phyloP scores from a whole-genome alignment of 2,888 invertebrate species.

The Adineta ricciae region DNA sequence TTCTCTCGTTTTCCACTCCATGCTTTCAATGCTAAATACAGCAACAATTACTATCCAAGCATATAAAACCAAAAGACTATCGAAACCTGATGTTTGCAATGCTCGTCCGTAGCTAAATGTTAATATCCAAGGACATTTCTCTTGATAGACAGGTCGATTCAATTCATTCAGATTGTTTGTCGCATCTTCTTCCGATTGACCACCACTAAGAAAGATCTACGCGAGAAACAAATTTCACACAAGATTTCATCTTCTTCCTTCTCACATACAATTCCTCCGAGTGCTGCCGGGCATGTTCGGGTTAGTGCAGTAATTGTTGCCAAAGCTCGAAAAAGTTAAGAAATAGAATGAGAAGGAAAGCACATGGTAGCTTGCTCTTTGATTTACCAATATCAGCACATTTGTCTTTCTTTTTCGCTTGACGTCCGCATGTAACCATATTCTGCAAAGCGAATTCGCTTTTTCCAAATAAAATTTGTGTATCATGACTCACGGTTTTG shows the following conservation, averaged over 20 bases:
- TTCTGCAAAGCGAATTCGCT: conserved; percentile 56
- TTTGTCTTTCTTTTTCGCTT: conserved; percentile 60
- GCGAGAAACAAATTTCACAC: background rate
- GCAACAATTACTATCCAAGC: conserved; percentile 29
- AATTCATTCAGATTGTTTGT: conserved; percentile 28
- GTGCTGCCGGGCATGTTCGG: conserved; percentile 36
- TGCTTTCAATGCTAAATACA: conserved; percentile 24
- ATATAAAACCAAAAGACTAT: background rate
- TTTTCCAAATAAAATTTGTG: background rate
- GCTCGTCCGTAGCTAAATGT: conserved; percentile 36
- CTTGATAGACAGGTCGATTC: background rate
- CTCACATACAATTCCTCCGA: conserved; percentile 32
- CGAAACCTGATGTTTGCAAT: conserved; percentile 30
- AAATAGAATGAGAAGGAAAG: too few species aligned
- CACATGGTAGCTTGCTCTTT: too few species aligned
- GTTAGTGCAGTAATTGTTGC: conserved; percentile 68
- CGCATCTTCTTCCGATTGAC: conserved; percentile 34
- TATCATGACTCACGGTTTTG: conserved; percentile 60
- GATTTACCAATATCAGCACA: conserved; percentile 67
- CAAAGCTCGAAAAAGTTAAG: conserved; percentile 41
- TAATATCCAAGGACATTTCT: conserved; percentile 30
- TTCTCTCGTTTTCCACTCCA: conserved; percentile 32
- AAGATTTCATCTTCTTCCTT: background rate
- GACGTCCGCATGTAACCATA: conserved; percentile 90
- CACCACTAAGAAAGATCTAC: conserved; percentile 12